Evolutionary conservation across 1,140 invertebrate species (phyloP).

Genomic region (silkworm (Bombyx mori)): ASM3026992v2 NC_085118.1:8542001-8542500

Average conservation of each 20-base stretch:
- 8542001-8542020: too few species aligned
- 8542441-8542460: conserved; percentile 26
- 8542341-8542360: neutral
- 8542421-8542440: conserved; percentile 9
- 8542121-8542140: conserved; percentile 65
- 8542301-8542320: neutral
- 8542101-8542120: conserved; percentile 39
- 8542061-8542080: conserved; percentile 24
- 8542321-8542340: neutral
- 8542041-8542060: too few species aligned
- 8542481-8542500: conserved; percentile 51
- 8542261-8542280: too few species aligned
- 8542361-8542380: neutral
- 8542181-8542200: conserved; percentile 13
- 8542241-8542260: too few species aligned
- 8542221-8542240: too few species aligned
- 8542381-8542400: neutral
- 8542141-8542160: conserved; percentile 67
- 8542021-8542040: too few species aligned
- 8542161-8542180: conserved; percentile 41
- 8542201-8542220: conserved; percentile 9
- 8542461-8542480: conserved; percentile 29
- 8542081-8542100: conserved; percentile 30
- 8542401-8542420: neutral
- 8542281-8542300: too few species aligned